Conservation (phyloP, 2,113 vertebrate species). For the Mellivora capensis region DNA sequence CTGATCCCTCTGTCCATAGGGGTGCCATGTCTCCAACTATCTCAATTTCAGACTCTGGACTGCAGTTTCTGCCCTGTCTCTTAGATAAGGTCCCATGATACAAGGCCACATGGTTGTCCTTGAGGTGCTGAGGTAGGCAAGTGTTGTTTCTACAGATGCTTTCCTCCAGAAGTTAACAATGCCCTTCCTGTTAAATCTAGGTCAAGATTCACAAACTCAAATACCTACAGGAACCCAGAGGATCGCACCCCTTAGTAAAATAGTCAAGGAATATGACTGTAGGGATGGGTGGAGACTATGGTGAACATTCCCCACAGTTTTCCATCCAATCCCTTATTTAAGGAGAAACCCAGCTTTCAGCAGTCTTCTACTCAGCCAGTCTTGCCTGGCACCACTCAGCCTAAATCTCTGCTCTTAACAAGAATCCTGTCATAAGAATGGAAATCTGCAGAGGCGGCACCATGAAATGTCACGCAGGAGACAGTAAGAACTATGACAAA, state of each 20-base stretch:
- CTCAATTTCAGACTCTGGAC: background rate
- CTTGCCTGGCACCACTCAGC: background rate
- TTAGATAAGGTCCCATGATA: background rate
- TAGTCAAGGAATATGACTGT: background rate
- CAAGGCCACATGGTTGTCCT: background rate
- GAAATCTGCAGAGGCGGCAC: background rate
- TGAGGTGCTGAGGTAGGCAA: background rate
- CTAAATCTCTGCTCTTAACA: background rate
- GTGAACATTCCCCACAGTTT: background rate
- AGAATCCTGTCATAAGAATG: background rate
- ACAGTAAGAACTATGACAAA: background rate
- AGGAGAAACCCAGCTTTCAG: background rate
- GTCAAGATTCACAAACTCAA: conserved; percentile 6
- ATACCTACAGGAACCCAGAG: background rate
- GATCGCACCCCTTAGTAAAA: background rate
- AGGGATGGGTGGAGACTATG: background rate
- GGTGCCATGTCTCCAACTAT: background rate
- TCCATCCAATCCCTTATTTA: background rate
- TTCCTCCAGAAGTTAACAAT: background rate
- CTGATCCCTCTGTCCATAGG: background rate
- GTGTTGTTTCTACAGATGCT: background rate
- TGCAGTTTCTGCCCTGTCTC: background rate
- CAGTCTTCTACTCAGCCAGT: background rate
- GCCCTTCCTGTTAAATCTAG: background rate
- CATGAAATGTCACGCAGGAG: background rate